These are phyloP conservation scores for Phaedon cochleariae DNA, from an alignment of 2,888 invertebrate species.

Conservation along the genomic window DNA sequence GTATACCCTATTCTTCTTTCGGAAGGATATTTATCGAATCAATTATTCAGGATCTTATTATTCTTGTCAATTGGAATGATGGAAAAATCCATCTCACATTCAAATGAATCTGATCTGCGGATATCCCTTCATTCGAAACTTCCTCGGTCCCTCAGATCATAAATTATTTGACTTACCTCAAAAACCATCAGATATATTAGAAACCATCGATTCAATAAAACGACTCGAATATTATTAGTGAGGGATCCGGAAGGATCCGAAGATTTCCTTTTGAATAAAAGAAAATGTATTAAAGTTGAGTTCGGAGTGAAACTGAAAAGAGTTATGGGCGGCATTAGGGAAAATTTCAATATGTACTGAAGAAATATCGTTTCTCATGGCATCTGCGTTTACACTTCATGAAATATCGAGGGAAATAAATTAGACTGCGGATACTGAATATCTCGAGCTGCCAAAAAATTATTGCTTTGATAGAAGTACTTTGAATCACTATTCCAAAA, in stretches of 20 bases:
- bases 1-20: too few species aligned
- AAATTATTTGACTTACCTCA: slow-evolving; percentile 12
- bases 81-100: too few species aligned
- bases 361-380: slow-evolving; percentile 57
- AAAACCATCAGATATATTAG: slow-evolving; percentile 13
- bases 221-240: slow-evolving; percentile 15
- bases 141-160: slow-evolving; percentile 10
- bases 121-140: neutral
- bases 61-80: too few species aligned
- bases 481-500: too few species aligned
- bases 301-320: slow-evolving; percentile 42
- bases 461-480: slow-evolving; percentile 47
- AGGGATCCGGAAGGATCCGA: neutral
- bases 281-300: slow-evolving; percentile 41
- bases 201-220: slow-evolving; percentile 15
- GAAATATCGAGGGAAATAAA: slow-evolving; percentile 57
- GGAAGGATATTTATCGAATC: too few species aligned
- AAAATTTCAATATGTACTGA: slow-evolving; percentile 59
- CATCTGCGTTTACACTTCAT: slow-evolving; percentile 57
- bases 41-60: too few species aligned
- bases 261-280: slow-evolving; percentile 31
- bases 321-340: slow-evolving; percentile 57
- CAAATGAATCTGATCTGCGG: too few species aligned
- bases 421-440: slow-evolving; percentile 54
- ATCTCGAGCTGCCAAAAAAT: slow-evolving; percentile 58